Base-by-base conservation (phyloP, 2,888 invertebrate species). In the Pogonocherus hispidulus region DNA sequence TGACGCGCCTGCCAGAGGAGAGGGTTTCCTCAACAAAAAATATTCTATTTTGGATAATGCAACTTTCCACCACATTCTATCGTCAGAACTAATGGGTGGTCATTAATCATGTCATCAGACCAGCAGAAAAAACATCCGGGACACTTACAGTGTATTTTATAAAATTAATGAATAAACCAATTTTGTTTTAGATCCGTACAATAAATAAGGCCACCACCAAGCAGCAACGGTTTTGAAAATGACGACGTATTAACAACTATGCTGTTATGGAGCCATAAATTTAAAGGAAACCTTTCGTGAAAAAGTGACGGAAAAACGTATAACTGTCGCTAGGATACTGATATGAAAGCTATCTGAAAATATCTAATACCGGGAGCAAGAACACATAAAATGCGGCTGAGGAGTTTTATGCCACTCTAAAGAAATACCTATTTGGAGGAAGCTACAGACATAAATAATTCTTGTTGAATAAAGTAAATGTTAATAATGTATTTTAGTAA, bases 291-390 rank as follows among this genome's bases (percentile, higher is more conserved):
- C 18, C 19, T 27, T 27, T 51, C 35, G 18, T 16, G 55, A 63
- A 63, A 55, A 63, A 63, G 54, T 63, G 22, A 55, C 27, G 51
- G 63, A 46, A 63, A 44, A 63, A 54, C 37, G 63, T 44, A 57
- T 57, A 46, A 57, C 20, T 57, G 57, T 57, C 57, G 46, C 57
- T 27, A 23, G 37, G 57, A 57, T 44, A 44, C 44, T 57, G 57
- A 57, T 57, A 57, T 57, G 57, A 46, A 57, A 57, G 57, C 22
- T 27, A 57, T 57, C 44, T n/a, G 44, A 23, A 37, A 57, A 46
- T 57, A 14, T 44, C 14, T 57, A 20, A 57, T 46, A 27, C 9
- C 19, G 57, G 27, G 23, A 57, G 56, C 41, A 57, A 57, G 22
- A 44, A 44, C 44, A 22, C 14, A 57, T 57, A 57, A 57, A 57